Evolutionary conservation across 2,888 invertebrate genomes (phyloP), one percentile per base, ranked within the genome.

Genomic region (Drosophila mercatorum): DNA sequence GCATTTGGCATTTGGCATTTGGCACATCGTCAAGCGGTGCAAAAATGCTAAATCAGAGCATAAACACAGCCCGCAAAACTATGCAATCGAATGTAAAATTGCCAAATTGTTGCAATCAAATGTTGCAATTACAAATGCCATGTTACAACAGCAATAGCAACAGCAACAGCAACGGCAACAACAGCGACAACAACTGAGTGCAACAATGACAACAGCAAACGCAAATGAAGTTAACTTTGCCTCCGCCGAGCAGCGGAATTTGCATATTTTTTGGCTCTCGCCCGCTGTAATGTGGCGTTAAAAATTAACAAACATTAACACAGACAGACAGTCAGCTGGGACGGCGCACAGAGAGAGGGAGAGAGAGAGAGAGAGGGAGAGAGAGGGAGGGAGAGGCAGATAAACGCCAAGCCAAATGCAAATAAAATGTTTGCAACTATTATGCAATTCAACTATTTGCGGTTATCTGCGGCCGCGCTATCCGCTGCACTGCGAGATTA

Each of bases 221-320:
- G 22, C 58, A 76, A 75, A 75, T 76, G 66, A 76, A 75, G 75
- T 75, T 67, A 75, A 60, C 72, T 62, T 47, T 66, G 41, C 49
- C 60, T 28, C 31, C 63, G 56, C 58, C 66, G 65, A 40, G 36
- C 22, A 22, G 22, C 22, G 36, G 51, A 58, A 80, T 76, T 78
- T 78, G 76, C 79, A 75, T 79, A 71, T 67, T 73, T 66, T 44
- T 38, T 36, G 59, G 64, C 46, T 31, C 51, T 41, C 43, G 60
- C 57, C 47, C 56, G 40, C 63, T 65, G 57, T 63, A 65, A 72
- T 76, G 69, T 64, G 80, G 69, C 69, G 69, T 68, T 72, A 80
- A 80, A 79, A 80, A 80, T 80, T 80, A 80, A 76, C 79, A 80
- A 80, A 80, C 79, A 80, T 80, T 80, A 80, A 80, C 77, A 77